Base-by-base conservation (phyloP, 2,888 invertebrate genomes). In the Pachymerium ferrugineum region DNA sequence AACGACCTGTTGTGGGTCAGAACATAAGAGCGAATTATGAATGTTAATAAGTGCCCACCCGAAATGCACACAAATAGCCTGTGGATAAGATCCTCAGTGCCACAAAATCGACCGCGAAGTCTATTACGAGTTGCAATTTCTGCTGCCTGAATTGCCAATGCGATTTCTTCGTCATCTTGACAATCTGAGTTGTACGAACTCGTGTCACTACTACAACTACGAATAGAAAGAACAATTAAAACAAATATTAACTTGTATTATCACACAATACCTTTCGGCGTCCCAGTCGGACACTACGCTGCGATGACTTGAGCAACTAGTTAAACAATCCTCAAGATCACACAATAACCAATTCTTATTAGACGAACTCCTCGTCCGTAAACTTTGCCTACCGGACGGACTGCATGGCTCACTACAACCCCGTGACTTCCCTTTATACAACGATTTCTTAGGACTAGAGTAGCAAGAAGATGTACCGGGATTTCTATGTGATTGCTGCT, bases 21-120 rank as follows among this genome's bases (percentile, higher is more conserved):
- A n/a, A n/a, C n/a, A n/a, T n/a, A n/a, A n/a, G n/a, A n/a, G n/a
- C n/a, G n/a, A n/a, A n/a, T n/a, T n/a, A n/a, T n/a, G n/a, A n/a
- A n/a, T n/a, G n/a, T n/a, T n/a, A n/a, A n/a, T 28, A 8, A 22
- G 16, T 25, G 22, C 68, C 71, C 77, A 84, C 84, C 83, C 70
- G 97, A 94, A 78, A 98, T 95, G 83, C 97, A 97, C 0, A 98
- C 97, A 85, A 98, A 98, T 30, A 98, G 86, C 22, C 97, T 90
- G 83, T 98, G 98, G 76, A 98, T 90, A 73, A 98, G 86, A 82
- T 97, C 97, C 82, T 93, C 93, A 78, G 93, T 93, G 77, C 92
- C 94, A 80, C 94, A 88, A 83, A 92, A 93, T 80, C 91, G 89
- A 1, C 92, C 88, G 72, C 93, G 83, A 5, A 91, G 89, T 81